These are phyloP conservation scores for Smittia sp. DNA, from an alignment of 2,888 invertebrate species.

Conservation along the genomic window DNA sequence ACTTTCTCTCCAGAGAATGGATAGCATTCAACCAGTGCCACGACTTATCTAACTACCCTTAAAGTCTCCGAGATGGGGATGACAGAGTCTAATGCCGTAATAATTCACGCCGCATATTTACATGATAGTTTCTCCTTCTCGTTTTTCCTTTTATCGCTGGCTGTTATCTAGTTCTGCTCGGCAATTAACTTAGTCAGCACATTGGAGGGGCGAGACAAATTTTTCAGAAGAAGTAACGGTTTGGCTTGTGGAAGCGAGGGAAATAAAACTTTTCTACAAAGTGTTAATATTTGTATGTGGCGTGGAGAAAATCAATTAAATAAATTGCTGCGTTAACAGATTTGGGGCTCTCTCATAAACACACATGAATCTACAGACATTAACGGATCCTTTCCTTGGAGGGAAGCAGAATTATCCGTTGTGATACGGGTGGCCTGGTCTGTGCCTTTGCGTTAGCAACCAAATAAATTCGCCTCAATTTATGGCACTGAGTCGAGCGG, in stretches of 20 bases:
- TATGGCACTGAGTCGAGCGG: conserved; percentile 9
- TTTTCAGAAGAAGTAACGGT: not conserved
- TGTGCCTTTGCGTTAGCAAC: not conserved
- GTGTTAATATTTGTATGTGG: conserved; percentile 25
- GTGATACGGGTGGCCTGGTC: not conserved
- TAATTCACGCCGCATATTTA: conserved; percentile 22
- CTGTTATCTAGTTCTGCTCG: not conserved
- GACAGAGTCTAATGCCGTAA: conserved; percentile 11
- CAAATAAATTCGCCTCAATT: conserved; percentile 16
- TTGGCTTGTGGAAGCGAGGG: not conserved
- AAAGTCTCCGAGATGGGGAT: not conserved
- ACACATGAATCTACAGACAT: not conserved
- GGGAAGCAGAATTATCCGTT: not conserved
- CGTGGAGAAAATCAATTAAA: conserved; percentile 24
- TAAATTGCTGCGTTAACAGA: conserved; percentile 31
- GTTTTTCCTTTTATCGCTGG: not conserved
- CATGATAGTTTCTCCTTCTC: conserved; percentile 12
- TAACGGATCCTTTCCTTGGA: not conserved
- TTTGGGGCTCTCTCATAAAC: conserved; percentile 6
- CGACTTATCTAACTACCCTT: conserved; percentile 4
- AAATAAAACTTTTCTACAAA: conserved; percentile 15
- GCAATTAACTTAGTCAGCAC: conserved; percentile 37
- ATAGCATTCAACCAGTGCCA: conserved; percentile 11
- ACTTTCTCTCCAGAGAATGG: not conserved
- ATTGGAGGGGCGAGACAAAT: conserved; percentile 21